Conservation (phyloP, 23 tunicate species). For the Aplidium turbinatum region DNA sequence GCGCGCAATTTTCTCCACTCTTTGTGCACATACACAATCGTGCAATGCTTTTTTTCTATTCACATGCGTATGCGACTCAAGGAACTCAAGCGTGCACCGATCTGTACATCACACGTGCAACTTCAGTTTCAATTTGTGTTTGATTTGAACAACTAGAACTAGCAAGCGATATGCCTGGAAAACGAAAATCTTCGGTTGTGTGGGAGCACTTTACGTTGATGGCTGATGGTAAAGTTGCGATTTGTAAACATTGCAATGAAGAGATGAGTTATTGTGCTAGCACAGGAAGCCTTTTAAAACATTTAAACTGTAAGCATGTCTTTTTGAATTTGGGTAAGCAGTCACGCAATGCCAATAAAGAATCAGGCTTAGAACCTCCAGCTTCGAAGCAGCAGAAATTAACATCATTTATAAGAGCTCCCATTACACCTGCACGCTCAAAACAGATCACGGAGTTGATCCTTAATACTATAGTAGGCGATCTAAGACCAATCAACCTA, state of each 20-base stretch:
- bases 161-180: constrained; percentile 40
- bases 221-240: constrained; percentile 26
- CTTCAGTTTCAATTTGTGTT: no score
- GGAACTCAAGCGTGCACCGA: no score
- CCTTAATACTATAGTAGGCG: constrained; percentile 9
- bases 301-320: no score
- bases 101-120: no score
- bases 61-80: no score
- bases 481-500: constrained; percentile 24
- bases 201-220: constrained; percentile 17
- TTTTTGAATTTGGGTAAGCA: neutral
- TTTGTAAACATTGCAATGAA: constrained; percentile 26
- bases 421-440: constrained; percentile 34
- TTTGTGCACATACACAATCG: no score
- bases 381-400: constrained; percentile 30
- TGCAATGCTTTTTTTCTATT: no score
- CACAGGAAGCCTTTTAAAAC: constrained; percentile 30
- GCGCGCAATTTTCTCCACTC: no score
- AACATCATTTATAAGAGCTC: constrained; percentile 32
- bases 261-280: constrained; percentile 35
- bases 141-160: no score
- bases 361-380: neutral
- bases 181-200: constrained; percentile 23
- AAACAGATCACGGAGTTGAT: constrained; percentile 25
- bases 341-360: neutral